Evolutionary conservation across 1,140 invertebrate genomes (phyloP), one percentile per base, ranked within the genome.

Genomic region (Cherax destructor): DNA sequence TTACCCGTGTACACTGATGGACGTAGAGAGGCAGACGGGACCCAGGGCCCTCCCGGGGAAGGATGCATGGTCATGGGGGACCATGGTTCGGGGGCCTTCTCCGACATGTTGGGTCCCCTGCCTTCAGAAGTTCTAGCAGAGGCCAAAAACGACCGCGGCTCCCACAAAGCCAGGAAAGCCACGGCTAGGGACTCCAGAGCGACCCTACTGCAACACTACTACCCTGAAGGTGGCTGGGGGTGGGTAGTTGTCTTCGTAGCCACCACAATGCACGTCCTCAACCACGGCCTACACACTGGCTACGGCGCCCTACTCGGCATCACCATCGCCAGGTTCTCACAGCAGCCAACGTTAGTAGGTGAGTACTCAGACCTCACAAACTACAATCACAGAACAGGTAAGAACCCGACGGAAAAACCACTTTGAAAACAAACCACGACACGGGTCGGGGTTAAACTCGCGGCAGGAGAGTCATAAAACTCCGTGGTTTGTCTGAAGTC

Each of bases 151-250:
- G 16, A 18, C 21, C 81, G 81, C 11, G 65, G 21, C 21, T 7
- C 77, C 21, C 6, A 47, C 7, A 69, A 11, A 11, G 41, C 11
- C 72, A 21, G 52, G 7, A 78, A 59, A 11, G 24, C 65, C 24
- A 2, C 18, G 30, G 16, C 30, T 13, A 47, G 89, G 41, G 89
- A 91, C 89, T 80, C 74, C 13, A 49, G 89, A 21, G 89, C 89
- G 74, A 91, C 89, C 47, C 47, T 91, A 24, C 79, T 77, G 81
- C 89, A 91, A 59, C 89, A 91, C 83, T 91, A 91, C 83, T 91
- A 91, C 76, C 89, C 89, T 10, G 89, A 91, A 41, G 89, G 89
- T 52, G 89, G 89, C 16, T 91, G 89, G 89, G 89, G 89, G 1
- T 91, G 89, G 89, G 89, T 91, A 10, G 76, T 91, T 11, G 76